A percentile compares a stretch with the other conserved stretches of the same genome.
These are phyloP conservation scores for Scaptomyza reducta DNA, from an alignment of 2,888 invertebrate species.

Conservation along the genomic window DNA sequence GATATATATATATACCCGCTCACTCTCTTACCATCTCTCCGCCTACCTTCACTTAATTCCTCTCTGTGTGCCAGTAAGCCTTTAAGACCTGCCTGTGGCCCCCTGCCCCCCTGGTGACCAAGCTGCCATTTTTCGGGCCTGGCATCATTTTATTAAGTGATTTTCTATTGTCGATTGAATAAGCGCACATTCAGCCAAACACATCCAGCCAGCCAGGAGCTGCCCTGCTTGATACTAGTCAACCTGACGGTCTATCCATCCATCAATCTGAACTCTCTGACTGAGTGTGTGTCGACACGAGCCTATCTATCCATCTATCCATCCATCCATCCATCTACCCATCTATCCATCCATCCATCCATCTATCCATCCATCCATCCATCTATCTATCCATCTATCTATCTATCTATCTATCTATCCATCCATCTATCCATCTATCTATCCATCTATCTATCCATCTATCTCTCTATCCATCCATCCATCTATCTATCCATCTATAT, in stretches of 20 bases:
- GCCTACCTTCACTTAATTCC: background rate
- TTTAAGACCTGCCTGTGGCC: slow-evolving; percentile 21
- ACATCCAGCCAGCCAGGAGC: background rate
- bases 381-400: no score
- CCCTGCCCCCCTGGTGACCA: slow-evolving; percentile 3
- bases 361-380: no score
- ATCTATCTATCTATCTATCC: no score
- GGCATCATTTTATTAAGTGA: slow-evolving; percentile 70
- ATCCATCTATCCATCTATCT: no score
- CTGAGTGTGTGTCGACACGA: background rate
- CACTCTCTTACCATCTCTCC: background rate
- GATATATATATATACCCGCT: background rate
- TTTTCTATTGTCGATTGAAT: slow-evolving; percentile 62
- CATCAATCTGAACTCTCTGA: slow-evolving; percentile 3
- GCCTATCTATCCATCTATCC: slow-evolving; percentile 33
- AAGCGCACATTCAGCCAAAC: no score
- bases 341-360: no score
- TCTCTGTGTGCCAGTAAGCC: slow-evolving; percentile 15
- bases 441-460: no score
- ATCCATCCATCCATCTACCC: slow-evolving; percentile 18
- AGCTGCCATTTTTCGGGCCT: slow-evolving; percentile 9
- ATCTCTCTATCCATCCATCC: no score
- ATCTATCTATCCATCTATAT: no score
- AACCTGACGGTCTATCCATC: slow-evolving; percentile 5
- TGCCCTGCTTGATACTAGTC: background rate